A percentile compares a stretch with the other conserved stretches of the same genome.
phyloP scores from a whole-genome alignment of 2,888 invertebrate genomes.

The Helobdella robusta region DNA sequence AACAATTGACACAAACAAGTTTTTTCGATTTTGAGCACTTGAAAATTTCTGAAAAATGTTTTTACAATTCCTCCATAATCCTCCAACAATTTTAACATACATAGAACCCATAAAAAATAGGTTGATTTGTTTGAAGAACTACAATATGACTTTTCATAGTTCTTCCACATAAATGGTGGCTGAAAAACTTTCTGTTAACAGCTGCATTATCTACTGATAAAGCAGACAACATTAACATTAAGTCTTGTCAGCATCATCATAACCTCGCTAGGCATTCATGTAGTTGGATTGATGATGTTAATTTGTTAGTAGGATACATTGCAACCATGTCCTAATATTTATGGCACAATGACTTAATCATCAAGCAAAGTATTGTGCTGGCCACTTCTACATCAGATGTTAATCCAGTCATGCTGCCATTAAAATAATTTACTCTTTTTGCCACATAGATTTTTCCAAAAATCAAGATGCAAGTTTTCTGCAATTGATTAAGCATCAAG shows the following conservation, averaged over 20 bases:
- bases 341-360: constrained; percentile 3
- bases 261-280: not conserved
- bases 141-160: not conserved
- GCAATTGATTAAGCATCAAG: too few species aligned
- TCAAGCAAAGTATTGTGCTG: not conserved
- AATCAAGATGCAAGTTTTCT: not conserved
- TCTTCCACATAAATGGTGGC: not conserved
- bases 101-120: too few species aligned
- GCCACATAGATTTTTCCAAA: not conserved
- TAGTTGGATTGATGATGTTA: not conserved
- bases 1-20: too few species aligned
- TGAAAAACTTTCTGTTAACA: too few species aligned
- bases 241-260: not conserved
- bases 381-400: not conserved
- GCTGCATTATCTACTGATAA: not conserved
- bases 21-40: too few species aligned
- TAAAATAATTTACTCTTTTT: not conserved
- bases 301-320: not conserved
- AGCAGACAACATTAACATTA: not conserved
- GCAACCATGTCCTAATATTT: constrained; percentile 1
- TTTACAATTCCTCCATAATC: too few species aligned
- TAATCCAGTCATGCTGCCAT: not conserved
- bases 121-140: not conserved
- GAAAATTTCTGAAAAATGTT: too few species aligned
- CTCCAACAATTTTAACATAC: too few species aligned